Percentiles rank a stretch among this genome's conserved stretches.
These are phyloP conservation scores for Phycodurus eques DNA, from an alignment of 2,113 vertebrate species.

Conservation along the genomic window DNA sequence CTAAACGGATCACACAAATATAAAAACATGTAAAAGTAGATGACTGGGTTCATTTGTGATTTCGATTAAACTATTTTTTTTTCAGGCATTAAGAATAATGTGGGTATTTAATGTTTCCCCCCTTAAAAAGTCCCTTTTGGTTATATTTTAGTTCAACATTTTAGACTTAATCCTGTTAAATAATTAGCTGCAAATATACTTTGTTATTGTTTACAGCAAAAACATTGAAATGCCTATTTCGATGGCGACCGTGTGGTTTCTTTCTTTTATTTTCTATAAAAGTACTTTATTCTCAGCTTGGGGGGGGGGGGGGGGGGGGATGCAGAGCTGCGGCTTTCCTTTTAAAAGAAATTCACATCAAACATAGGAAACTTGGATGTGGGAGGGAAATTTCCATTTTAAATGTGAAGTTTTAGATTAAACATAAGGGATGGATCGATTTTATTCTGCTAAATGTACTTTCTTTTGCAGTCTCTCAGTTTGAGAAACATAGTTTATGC, in stretches of 20 bases:
- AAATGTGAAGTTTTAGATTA: too few species aligned
- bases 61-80: background rate
- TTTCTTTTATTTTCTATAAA: too few species aligned
- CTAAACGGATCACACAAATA: background rate
- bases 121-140: background rate
- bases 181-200: background rate
- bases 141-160: background rate
- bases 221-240: background rate
- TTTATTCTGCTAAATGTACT: too few species aligned
- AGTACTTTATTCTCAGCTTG: too few species aligned
- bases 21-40: background rate
- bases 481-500: too few species aligned
- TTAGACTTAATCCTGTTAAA: background rate
- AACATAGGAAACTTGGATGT: too few species aligned
- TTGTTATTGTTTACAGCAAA: background rate
- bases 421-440: too few species aligned
- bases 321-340: too few species aligned
- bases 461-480: too few species aligned
- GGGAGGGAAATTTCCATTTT: background rate
- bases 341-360: background rate
- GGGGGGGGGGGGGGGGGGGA: too few species aligned
- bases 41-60: background rate
- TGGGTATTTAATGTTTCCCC: background rate
- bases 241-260: too few species aligned
- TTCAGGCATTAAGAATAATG: background rate